Conservation (phyloP, 2,888 invertebrate species). For the Mythimna albipuncta region DNA sequence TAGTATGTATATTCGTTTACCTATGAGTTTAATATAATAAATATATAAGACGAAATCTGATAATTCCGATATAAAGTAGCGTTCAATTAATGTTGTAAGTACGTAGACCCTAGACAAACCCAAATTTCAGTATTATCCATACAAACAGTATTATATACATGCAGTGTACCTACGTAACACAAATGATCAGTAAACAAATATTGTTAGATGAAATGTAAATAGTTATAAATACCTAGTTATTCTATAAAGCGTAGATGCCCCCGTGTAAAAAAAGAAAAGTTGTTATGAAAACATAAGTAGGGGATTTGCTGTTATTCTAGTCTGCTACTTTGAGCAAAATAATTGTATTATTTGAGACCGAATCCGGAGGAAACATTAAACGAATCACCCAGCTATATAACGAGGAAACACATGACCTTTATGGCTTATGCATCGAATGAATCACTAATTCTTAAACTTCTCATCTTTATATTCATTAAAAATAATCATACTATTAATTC, state of each 20-base stretch:
- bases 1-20: slow-evolving; percentile 72
- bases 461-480: background rate
- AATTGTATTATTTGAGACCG: slow-evolving; percentile 42
- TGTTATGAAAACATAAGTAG: slow-evolving; percentile 42
- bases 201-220: slow-evolving; percentile 61
- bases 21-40: slow-evolving; percentile 65
- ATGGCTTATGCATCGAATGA: background rate
- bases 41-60: slow-evolving; percentile 65
- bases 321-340: slow-evolving; percentile 62
- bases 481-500: background rate
- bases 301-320: slow-evolving; percentile 71
- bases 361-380: slow-evolving; percentile 1
- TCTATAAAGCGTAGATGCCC: slow-evolving; percentile 47
- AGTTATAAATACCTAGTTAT: slow-evolving; percentile 59
- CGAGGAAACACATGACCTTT: slow-evolving; percentile 1
- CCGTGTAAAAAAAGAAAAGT: slow-evolving; percentile 46
- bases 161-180: slow-evolving; percentile 44
- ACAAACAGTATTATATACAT: slow-evolving; percentile 56
- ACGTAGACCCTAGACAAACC: slow-evolving; percentile 45
- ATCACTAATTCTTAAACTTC: background rate
- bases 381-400: background rate
- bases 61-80: slow-evolving; percentile 65
- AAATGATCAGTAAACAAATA: slow-evolving; percentile 55
- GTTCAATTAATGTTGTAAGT: slow-evolving; percentile 52
- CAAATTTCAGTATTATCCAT: slow-evolving; percentile 59